Evolutionary conservation across 2,797 vertebrate genomes (phyloP).

Genomic region (Falco novaeseelandiae): DNA sequence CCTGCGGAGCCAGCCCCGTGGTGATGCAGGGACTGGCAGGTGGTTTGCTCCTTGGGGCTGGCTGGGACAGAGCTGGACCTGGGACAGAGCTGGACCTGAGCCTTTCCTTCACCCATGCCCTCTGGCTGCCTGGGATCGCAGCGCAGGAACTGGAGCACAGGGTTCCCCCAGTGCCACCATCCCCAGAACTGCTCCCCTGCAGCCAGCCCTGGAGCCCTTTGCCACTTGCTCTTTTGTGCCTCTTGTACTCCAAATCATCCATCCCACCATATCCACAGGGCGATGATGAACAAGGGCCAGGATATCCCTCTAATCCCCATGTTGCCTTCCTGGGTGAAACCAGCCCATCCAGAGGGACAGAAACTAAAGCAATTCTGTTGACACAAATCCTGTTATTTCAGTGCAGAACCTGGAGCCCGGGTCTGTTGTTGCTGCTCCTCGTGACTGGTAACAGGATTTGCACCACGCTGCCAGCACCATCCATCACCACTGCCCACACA

Average conservation of each 20-base stretch:
- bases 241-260: background rate
- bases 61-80: background rate
- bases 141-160: background rate
- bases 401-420: background rate
- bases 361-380: background rate
- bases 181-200: background rate
- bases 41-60: background rate
- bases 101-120: background rate
- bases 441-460: background rate
- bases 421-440: background rate
- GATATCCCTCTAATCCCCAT: background rate
- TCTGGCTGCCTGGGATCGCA: background rate
- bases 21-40: background rate
- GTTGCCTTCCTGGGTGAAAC: background rate
- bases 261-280: background rate
- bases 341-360: background rate
- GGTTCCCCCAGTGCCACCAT: background rate
- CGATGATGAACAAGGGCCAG: background rate
- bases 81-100: background rate
- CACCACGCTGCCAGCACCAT: background rate
- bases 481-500: background rate
- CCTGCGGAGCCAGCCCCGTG: background rate
- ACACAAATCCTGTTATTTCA: background rate
- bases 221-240: background rate
- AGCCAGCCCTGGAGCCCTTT: background rate